Base-by-base conservation (phyloP, 2,888 invertebrate species). In the Ophioninae sp. region DNA sequence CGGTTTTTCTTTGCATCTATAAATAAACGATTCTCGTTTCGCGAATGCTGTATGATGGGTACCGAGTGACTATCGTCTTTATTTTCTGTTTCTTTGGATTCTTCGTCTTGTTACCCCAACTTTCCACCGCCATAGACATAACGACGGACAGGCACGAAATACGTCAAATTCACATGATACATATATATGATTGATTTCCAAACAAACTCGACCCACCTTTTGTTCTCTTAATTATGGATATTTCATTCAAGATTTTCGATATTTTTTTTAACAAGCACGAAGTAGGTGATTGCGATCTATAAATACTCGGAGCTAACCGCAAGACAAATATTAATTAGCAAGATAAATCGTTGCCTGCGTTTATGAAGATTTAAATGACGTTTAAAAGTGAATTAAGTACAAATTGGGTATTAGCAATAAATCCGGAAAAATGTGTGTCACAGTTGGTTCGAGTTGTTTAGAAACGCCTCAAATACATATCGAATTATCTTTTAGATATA, bases 141-240 rank as follows among this genome's bases (percentile, higher is more conserved):
- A 87, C 87, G 87, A 89, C 88, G 86, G 85, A 85, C 89, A 90
- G 89, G 87, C 88, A 89, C 87, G 82, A 88, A 75, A 88, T 90
- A 89, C 87, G 85, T 85, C 87, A 84, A 87, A 88, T 83, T 88
- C 80, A 82, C 80, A 79, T 79, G 83, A 64, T 72, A 79, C 62
- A 79, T 50, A 64, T 69, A 62, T 21, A 50, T 23, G 65, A 75
- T 37, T 20, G 0, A 65, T 75, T 57, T 39, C 75, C 44, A 56
- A 56, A 56, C 56, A 10, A 30, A 20, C 23, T 64, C 50, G 74
- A 62, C 17, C 64, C n/a, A 44, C 64, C 5, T 65, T 56, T 30
- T 10, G 20, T 65, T 65, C 2, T 7, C 30, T 7, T 50, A n/a
- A n/a, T n/a, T n/a, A n/a, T n/a, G n/a, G n/a, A n/a, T n/a, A n/a